phyloP scores from a whole-genome alignment of 2,113 vertebrate genomes.

The Varanus salvator region DNA sequence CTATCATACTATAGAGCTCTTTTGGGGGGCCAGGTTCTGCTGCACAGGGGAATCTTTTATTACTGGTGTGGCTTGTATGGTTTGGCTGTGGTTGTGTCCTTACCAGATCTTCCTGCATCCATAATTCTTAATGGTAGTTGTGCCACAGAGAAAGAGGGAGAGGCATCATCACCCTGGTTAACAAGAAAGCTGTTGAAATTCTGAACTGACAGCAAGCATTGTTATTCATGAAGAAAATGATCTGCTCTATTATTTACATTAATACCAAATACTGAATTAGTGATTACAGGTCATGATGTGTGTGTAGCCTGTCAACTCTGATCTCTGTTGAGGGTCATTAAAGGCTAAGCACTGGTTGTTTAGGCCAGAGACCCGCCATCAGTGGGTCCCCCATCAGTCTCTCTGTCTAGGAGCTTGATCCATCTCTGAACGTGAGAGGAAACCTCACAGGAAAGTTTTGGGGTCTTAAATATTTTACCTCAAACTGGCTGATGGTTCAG shows the following conservation, averaged over 20 bases:
- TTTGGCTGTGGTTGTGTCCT: background rate
- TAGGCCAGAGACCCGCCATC: background rate
- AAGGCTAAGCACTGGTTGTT: too few species aligned
- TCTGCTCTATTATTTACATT: too few species aligned
- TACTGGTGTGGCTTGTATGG: background rate
- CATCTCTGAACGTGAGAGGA: background rate
- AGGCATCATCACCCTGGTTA: background rate
- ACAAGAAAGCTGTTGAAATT: background rate
- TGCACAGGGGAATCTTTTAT: background rate
- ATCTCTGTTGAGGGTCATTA: too few species aligned
- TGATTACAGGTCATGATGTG: too few species aligned
- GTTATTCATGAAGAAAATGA: background rate
- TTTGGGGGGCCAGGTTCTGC: background rate
- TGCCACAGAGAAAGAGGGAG: background rate
- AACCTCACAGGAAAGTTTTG: conserved; percentile 14
- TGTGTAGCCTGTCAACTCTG: too few species aligned
- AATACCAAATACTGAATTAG: too few species aligned
- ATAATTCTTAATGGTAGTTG: background rate
- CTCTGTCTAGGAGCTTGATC: conserved; percentile 18
- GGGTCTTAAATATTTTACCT: conserved; percentile 42
- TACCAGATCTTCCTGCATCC: background rate
- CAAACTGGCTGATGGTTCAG: conserved; percentile 53
- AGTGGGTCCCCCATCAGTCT: background rate
- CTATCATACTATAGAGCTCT: background rate
- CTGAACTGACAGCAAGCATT: background rate